phyloP scores from a whole-genome alignment of 2,888 invertebrate species.

The Colostygia pectinataria region DNA sequence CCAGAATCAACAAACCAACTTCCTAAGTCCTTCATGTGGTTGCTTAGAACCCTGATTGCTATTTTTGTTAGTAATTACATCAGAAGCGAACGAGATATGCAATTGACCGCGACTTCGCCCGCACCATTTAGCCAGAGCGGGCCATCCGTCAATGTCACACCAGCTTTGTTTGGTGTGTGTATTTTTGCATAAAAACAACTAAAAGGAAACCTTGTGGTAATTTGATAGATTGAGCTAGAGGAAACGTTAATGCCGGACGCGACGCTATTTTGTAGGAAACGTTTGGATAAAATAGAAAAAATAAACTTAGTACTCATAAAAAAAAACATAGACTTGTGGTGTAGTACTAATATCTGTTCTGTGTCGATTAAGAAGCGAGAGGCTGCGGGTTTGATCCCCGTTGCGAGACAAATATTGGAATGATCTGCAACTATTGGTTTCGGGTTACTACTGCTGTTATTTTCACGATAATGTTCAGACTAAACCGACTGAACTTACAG shows the following conservation, averaged over 20 bases:
- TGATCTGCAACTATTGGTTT: no score
- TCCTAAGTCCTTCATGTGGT: conserved; percentile 21
- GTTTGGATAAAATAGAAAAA: background rate
- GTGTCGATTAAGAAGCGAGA: no score
- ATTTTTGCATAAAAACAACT: conserved; percentile 72
- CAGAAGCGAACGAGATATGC: conserved; percentile 48
- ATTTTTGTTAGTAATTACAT: conserved; percentile 35
- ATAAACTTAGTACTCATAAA: background rate
- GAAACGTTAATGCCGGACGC: conserved; percentile 5
- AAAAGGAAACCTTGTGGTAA: conserved; percentile 45
- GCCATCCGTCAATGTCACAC: conserved; percentile 66
- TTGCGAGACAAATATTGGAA: no score
- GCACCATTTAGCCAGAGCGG: conserved; percentile 47
- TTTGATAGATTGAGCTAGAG: conserved; percentile 38
- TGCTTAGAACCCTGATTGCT: conserved; percentile 20
- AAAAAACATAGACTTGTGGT: no score
- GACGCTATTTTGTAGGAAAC: conserved; percentile 7
- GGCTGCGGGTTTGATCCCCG: no score
- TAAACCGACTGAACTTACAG: no score
- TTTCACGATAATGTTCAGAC: no score
- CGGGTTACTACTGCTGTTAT: no score
- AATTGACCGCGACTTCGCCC: conserved; percentile 52
- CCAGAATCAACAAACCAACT: conserved; percentile 11
- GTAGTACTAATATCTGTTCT: no score
- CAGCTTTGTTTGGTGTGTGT: conserved; percentile 56